These are phyloP conservation scores for Panulirus ornatus DNA, from an alignment of 1,140 invertebrate species.

Conservation along the genomic window DNA sequence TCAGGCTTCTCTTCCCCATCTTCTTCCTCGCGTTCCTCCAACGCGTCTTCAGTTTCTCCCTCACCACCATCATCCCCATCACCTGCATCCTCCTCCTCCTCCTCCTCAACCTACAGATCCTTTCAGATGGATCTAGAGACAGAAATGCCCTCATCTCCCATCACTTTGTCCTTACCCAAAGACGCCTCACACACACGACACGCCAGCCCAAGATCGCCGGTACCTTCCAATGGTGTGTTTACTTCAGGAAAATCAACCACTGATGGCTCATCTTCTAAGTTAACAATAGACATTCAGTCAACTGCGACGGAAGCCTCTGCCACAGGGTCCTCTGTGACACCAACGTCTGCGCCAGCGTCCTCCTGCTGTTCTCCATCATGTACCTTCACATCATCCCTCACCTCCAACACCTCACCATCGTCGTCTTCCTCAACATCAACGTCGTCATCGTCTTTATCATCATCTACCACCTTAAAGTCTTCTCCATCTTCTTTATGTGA, in stretches of 20 bases:
- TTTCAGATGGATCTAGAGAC: too few relatives aligned
- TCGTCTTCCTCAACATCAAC: not conserved
- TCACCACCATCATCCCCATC: conserved; percentile 10
- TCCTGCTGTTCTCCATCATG: not conserved
- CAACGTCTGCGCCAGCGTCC: not conserved
- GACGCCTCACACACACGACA: too few relatives aligned
- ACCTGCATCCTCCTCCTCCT: conserved; percentile 10
- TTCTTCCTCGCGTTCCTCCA: conserved; percentile 23
- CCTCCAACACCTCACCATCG: conserved; percentile 2
- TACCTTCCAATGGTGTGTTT: not conserved
- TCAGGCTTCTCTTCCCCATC: conserved; percentile 37
- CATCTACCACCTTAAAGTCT: not conserved
- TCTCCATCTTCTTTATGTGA: not conserved
- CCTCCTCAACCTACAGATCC: not conserved
- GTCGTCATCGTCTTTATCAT: not conserved
- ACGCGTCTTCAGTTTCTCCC: not conserved
- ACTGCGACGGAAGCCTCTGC: not conserved
- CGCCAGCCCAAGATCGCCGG: not conserved
- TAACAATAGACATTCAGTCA: not conserved
- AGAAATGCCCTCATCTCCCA: too few relatives aligned
- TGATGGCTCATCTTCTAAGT: too few relatives aligned
- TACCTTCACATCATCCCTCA: not conserved
- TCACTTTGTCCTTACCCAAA: too few relatives aligned
- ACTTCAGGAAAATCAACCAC: not conserved
- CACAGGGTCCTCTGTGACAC: not conserved